phyloP scores from a whole-genome alignment of 2,113 vertebrate genomes.

The Columba livia region DNA sequence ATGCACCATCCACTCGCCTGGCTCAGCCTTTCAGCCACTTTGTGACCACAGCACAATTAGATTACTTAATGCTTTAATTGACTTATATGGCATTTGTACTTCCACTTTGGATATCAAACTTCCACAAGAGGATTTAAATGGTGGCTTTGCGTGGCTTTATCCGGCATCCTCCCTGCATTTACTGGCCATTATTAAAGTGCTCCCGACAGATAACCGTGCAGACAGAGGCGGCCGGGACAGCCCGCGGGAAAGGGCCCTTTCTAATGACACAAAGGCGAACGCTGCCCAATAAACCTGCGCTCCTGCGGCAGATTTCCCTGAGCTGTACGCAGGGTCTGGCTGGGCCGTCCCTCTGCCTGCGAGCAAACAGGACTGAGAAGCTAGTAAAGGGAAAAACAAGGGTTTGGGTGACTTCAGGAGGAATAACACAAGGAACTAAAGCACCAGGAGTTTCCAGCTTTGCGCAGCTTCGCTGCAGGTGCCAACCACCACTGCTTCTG shows the following conservation, averaged over 20 bases:
- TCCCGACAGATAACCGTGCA: background rate
- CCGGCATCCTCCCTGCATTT: conserved; percentile 13
- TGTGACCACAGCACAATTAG: conserved; percentile 74
- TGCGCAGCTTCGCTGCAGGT: background rate
- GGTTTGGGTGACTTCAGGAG: background rate
- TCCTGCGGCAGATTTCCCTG: background rate
- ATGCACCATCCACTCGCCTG: conserved; percentile 67
- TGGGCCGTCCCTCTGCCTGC: background rate
- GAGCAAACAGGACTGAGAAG: background rate
- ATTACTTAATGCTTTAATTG: conserved; percentile 78
- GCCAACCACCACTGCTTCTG: background rate
- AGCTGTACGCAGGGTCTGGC: background rate
- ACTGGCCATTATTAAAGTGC: background rate
- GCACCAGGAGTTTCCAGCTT: background rate
- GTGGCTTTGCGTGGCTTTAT: conserved; percentile 3
- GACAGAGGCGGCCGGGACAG: background rate
- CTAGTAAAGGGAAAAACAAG: background rate
- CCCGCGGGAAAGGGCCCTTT: background rate
- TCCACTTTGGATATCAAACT: conserved; percentile 54
- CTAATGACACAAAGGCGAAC: background rate
- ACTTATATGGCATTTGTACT: conserved; percentile 55
- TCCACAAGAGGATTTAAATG: conserved; percentile 53
- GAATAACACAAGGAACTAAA: background rate
- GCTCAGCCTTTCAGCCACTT: conserved; percentile 73
- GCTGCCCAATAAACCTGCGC: background rate